A percentile compares a stretch with the other conserved stretches of the same genome.
These are phyloP conservation scores for Channa striata DNA, from an alignment of 2,797 vertebrate species.

Conservation along the genomic window DNA sequence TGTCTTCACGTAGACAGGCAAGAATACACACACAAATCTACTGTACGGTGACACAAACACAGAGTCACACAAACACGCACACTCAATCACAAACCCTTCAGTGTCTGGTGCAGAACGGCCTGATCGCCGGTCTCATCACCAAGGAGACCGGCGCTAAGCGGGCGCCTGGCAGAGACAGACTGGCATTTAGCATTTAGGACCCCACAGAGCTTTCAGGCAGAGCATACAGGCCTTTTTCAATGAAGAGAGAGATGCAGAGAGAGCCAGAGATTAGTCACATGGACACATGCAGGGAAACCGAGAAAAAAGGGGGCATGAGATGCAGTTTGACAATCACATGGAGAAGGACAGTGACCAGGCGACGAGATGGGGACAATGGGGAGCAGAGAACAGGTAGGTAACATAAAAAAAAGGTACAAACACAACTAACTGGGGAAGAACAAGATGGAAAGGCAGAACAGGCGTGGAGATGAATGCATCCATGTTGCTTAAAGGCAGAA, in stretches of 20 bases:
- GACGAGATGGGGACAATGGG: not conserved
- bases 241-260: conserved; percentile 28
- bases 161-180: conserved; percentile 80
- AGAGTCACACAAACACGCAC: conserved; percentile 30
- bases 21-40: conserved; percentile 36
- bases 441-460: not conserved
- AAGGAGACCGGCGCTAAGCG: conserved; percentile 78
- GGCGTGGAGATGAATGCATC: not conserved
- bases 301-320: conserved; percentile 41
- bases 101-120: conserved; percentile 72
- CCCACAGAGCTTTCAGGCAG: conserved; percentile 75
- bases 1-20: conserved; percentile 20
- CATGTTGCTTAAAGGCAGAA: conserved; percentile 6
- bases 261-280: conserved; percentile 46
- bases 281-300: conserved; percentile 43
- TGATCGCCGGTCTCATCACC: conserved; percentile 77
- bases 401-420: conserved; percentile 19
- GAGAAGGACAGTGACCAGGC: conserved; percentile 16
- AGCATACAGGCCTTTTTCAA: conserved; percentile 62
- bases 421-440: not conserved
- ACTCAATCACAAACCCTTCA: conserved; percentile 62
- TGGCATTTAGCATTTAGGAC: conserved; percentile 77
- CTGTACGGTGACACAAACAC: conserved; percentile 42
- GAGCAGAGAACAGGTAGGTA: conserved; percentile 8
- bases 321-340: conserved; percentile 39